These are phyloP conservation scores for Elymnias hypermnestra DNA, from an alignment of 1,140 invertebrate species.

Conservation along the genomic window DNA sequence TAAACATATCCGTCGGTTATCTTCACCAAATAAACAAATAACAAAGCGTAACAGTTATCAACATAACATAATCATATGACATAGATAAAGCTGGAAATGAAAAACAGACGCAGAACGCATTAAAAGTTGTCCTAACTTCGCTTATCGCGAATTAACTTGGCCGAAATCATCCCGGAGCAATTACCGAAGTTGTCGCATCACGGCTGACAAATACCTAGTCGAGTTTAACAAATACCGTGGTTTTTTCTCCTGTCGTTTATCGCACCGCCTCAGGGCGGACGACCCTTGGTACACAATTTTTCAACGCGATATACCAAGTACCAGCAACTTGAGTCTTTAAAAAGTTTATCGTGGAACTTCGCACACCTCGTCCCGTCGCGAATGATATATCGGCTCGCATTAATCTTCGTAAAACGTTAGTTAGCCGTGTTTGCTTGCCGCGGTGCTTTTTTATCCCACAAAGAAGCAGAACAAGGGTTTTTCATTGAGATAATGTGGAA, in stretches of 20 bases:
- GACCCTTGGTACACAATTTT: conserved; percentile 69
- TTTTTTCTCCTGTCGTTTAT: conserved; percentile 56
- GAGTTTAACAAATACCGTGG: conserved; percentile 60
- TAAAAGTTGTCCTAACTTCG: conserved; percentile 12
- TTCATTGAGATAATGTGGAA: too few relatives aligned
- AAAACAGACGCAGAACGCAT: conserved; percentile 5
- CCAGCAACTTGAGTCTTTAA: conserved; percentile 66
- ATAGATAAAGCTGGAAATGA: neutral
- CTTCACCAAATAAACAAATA: too few relatives aligned
- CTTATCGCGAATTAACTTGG: conserved; percentile 18
- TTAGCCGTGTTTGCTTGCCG: conserved; percentile 15
- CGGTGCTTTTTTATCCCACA: conserved; percentile 1
- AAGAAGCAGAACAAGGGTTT: too few relatives aligned
- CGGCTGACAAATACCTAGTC: conserved; percentile 65
- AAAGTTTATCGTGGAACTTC: conserved; percentile 67
- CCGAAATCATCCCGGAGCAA: conserved; percentile 36
- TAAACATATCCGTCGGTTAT: too few relatives aligned
- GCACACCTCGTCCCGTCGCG: conserved; percentile 48
- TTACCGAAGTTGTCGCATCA: conserved; percentile 57
- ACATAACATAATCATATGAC: neutral
- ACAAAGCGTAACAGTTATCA: too few relatives aligned
- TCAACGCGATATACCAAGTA: conserved; percentile 59
- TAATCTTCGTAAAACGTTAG: conserved; percentile 47
- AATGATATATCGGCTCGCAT: conserved; percentile 60
- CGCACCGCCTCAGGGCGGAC: conserved; percentile 48